Conservation (phyloP, 2,113 vertebrate species). For the Cercocebus atys region DNA sequence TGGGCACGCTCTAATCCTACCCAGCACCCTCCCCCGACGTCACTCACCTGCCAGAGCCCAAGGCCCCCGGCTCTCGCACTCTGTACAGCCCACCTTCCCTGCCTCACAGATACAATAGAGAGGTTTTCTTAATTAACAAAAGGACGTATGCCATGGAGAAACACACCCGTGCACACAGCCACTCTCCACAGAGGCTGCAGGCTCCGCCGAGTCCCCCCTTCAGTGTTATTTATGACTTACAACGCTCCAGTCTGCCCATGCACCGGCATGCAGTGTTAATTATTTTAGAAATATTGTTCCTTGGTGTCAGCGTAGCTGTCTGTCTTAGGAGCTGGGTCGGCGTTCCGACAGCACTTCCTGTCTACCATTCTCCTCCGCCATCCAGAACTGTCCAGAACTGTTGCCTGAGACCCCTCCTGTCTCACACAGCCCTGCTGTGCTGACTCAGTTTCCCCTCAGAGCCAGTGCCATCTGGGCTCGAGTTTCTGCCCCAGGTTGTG, state of each 20-base stretch:
- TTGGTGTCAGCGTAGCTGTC: conserved; percentile 67
- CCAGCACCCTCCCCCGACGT: conserved; percentile 75
- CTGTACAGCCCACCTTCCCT: conserved; percentile 80
- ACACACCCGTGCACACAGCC: neutral
- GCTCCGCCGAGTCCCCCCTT: conserved; percentile 63
- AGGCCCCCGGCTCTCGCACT: conserved; percentile 79
- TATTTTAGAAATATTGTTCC: conserved; percentile 59
- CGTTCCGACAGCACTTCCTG: conserved; percentile 46
- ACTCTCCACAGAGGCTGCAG: conserved; percentile 11
- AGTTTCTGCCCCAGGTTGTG: neutral
- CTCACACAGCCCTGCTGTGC: neutral
- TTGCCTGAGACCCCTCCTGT: conserved; percentile 34
- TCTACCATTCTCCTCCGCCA: conserved; percentile 43
- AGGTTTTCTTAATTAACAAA: conserved; percentile 77
- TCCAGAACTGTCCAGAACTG: conserved; percentile 70
- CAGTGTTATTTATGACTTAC: conserved; percentile 65
- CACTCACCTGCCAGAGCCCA: conserved; percentile 88
- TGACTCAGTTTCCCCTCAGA: neutral
- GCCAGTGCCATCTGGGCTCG: conserved; percentile 53
- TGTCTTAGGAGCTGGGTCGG: conserved; percentile 61
- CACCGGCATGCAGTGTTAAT: conserved; percentile 60
- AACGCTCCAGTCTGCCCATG: conserved; percentile 58
- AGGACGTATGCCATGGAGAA: neutral
- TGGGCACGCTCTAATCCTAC: conserved; percentile 94
- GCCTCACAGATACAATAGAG: conserved; percentile 72